phyloP scores from a whole-genome alignment of 2,797 vertebrate genomes.

The Halcyon leucocephala region DNA sequence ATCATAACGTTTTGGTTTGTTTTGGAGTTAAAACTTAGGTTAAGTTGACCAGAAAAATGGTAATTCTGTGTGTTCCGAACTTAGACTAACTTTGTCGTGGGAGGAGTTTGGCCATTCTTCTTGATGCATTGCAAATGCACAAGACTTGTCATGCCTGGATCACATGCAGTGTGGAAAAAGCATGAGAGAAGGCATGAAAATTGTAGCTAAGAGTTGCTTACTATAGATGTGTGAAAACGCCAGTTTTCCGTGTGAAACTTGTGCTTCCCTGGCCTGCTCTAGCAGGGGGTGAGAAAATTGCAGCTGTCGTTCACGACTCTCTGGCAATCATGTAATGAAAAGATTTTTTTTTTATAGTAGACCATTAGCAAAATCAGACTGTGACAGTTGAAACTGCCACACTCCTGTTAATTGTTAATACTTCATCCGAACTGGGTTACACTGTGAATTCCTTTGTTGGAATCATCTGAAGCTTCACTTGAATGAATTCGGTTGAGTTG shows the following conservation, averaged over 20 bases:
- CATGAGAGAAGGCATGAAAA: neutral
- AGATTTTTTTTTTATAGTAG: neutral
- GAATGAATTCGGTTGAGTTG: neutral
- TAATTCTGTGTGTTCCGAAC: neutral
- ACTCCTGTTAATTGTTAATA: neutral
- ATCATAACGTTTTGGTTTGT: neutral
- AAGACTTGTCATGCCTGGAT: neutral
- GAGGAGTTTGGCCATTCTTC: neutral
- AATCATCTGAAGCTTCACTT: neutral
- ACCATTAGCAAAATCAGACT: neutral
- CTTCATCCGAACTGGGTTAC: neutral
- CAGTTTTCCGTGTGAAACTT: neutral
- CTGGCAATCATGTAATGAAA: neutral
- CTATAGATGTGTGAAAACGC: neutral
- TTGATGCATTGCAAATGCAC: neutral
- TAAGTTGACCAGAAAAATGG: neutral
- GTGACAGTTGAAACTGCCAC: neutral
- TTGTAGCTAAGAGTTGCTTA: neutral
- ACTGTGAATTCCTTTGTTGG: neutral
- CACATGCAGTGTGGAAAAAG: neutral
- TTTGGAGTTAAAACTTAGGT: accelerated
- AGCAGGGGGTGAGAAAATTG: neutral
- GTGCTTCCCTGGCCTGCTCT: neutral
- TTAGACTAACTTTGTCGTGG: neutral
- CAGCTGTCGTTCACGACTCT: neutral